A percentile compares a stretch with the other conserved stretches of the same genome.
These are phyloP conservation scores for Variabilichromis moorii DNA, from an alignment of 2,113 vertebrate genomes.

Conservation along the genomic window DNA sequence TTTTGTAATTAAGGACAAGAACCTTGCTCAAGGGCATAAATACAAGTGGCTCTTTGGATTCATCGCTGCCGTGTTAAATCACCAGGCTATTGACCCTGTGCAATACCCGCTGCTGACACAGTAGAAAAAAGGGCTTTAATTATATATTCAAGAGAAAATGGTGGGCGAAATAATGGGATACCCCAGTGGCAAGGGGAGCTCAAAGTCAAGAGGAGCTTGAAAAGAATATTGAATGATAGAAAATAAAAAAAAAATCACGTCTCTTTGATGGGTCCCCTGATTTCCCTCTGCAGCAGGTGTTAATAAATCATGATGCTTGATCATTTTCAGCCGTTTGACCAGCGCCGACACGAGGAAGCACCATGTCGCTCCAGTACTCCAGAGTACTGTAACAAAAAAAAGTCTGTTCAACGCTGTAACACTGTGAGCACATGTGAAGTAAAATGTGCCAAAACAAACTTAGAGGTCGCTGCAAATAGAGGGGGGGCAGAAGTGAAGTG, in stretches of 20 bases:
- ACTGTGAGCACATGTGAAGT: background rate
- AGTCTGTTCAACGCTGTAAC: background rate
- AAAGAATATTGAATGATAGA: conserved; percentile 23
- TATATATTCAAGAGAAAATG: conserved; percentile 54
- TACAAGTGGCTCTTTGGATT: conserved; percentile 41
- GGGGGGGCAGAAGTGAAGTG: background rate
- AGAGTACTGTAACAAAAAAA: background rate
- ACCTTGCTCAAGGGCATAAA: conserved; percentile 61
- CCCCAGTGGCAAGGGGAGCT: conserved; percentile 53
- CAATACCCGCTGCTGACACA: conserved; percentile 46
- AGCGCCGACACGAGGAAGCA: background rate
- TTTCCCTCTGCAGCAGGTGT: background rate
- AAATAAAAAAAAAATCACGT: background rate
- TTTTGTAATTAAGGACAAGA: conserved; percentile 63
- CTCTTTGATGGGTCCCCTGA: background rate
- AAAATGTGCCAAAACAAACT: background rate
- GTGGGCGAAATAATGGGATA: conserved; percentile 26
- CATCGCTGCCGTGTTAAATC: conserved; percentile 51
- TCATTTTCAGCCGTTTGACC: background rate
- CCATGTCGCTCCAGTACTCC: background rate
- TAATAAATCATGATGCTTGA: conserved; percentile 7
- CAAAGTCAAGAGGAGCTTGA: conserved; percentile 49
- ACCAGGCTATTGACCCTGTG: conserved; percentile 37
- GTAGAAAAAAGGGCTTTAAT: conserved; percentile 51
- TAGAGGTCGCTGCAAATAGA: background rate